Evolutionary conservation across 2,113 vertebrate species (phyloP), one percentile per base, ranked within the genome.

Genomic region (Nasalis larvatus): DNA sequence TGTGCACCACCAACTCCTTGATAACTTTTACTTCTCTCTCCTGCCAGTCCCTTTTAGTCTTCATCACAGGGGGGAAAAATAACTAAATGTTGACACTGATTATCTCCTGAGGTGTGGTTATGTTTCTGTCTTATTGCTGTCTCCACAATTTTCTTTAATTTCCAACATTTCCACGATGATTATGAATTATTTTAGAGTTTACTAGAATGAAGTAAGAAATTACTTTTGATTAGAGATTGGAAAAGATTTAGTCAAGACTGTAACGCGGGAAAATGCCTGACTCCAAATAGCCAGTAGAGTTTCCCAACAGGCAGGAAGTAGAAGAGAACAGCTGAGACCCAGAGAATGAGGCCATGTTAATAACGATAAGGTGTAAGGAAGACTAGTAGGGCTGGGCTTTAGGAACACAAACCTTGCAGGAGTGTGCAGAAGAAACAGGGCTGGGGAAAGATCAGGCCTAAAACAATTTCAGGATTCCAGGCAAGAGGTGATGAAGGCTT

Each of bases 311-410:
- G 78, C 58, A 9, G 5, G 0, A 37, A 10, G 1, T 4, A 8
- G 37, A 23, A 21, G 60, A 66, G 35, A 30, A 32, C 27, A 4
- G 14, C 35, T 5, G 16, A n/a, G 47, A 32, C 4, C 35, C 47
- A 8, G 32, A 42, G 47, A 63, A 16, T 6, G 14, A 30, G 30
- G 14, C 1, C 3, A 23, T 6, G 8, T 11, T 17, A 69, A 8
- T 10, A 56, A 27, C 4, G 0, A 0, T 0, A n/a, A 35, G 18
- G 5, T 45, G 40, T 2, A 2, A 20, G 27, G 21, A 37, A 40
- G 60, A 21, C 18, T 18, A 37, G 12, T 0, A 1, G 20, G 18
- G 13, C 69, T 35, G 25, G 54, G 37, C 8, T 40, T 17, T 13
- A 27, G 37, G 16, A 49, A 40, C 25, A 37, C 63, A 21, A 80